phyloP scores from a whole-genome alignment of 1,140 invertebrate genomes.

The Tetraneura akinire region DNA sequence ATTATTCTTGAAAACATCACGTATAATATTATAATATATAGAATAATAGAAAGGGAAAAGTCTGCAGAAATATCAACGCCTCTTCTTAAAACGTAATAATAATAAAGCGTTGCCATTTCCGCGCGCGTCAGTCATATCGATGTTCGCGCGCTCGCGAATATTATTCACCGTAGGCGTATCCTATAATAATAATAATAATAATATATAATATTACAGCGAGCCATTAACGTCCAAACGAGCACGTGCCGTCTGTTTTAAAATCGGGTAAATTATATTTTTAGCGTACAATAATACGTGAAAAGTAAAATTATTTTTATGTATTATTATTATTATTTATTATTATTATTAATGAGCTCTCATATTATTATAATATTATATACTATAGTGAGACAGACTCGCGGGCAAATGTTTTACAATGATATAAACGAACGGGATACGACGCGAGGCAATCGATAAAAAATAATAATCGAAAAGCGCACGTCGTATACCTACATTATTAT shows the following conservation, averaged over 20 bases:
- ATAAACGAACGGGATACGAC: no score
- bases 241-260: no score
- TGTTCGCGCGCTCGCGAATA: conserved; percentile 3
- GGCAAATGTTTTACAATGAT: no score
- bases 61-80: conserved; percentile 31
- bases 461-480: not conserved
- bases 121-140: conserved; percentile 8
- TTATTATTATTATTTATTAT: no score
- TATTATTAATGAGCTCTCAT: no score
- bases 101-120: conserved; percentile 36
- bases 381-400: no score
- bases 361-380: no score
- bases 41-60: conserved; percentile 12
- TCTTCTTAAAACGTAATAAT: not conserved
- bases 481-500: not conserved
- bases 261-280: no score
- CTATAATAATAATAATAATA: no score
- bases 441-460: conserved; percentile 17
- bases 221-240: conserved; percentile 38
- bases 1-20: conserved; percentile 46
- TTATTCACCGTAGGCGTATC: conserved; percentile 30
- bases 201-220: no score
- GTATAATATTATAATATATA: no score
- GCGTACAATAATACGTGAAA: no score
- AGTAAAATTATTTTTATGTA: conserved; percentile 32